Evolutionary conservation across 2,113 vertebrate genomes (phyloP), one percentile per base, ranked within the genome.

Genomic region (Cygnus atratus): DNA sequence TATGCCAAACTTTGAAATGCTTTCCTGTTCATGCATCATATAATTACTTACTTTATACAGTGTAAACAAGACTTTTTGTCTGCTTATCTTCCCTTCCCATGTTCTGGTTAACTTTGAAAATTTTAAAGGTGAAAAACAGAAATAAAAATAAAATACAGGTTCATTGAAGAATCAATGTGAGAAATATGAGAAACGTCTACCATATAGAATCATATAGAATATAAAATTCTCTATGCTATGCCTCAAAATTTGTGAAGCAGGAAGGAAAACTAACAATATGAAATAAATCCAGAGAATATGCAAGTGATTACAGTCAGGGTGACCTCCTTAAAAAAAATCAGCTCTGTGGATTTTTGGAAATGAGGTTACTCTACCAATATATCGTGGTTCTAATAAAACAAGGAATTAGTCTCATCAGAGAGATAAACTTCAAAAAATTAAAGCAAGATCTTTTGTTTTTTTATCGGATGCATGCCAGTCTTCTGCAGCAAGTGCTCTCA

Each of bases 21-120:
- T 84, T 95, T 93, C 84, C 78, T 93, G 54, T 87, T 87, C 89
- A 5, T 91, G 73, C 48, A 57, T 74, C 43, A 21, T 68, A 19
- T 86, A 86, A 88, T 93, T 95, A 87, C 65, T 61, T 84, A 28
- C 65, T 81, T 88, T 62, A 72, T 78, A 26, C 46, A 35, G 3
- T 15, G 57, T 68, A 91, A 92, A 82, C 86, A 94, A 52, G 57
- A 54, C n/a, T 21, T 39, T 59, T 39, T 65, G 20, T 44, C 48
- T 91, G 61, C 33, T 92, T 1, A 3, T 91, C 81, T 39, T 87
- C 76, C 71, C 87, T 91, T 93, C 77, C 20, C 58, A 7, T 63
- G 24, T 92, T 73, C 20, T 55, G 46, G 39, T 72, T 91, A 82
- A 41, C 24, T 68, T 52, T 35, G 10, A 50, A 71, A 87, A 17